Conservation (phyloP, 2,888 invertebrate species). For the Rotaria sp. region DNA sequence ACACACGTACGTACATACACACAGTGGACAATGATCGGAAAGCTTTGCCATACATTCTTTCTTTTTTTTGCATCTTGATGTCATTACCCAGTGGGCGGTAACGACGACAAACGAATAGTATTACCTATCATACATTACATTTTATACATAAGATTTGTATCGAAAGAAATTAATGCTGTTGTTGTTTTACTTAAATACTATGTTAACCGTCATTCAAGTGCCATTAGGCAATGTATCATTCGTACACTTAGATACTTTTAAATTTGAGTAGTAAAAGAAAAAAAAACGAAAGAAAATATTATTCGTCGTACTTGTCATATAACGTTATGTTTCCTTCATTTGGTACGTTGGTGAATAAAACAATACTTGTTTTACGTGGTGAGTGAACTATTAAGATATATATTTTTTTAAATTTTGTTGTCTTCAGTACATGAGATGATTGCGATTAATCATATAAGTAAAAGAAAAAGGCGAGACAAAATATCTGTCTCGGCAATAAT, state of each 20-base stretch:
- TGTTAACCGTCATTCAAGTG: background rate
- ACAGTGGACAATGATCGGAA: background rate
- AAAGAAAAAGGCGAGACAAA: background rate
- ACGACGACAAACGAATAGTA: constrained; percentile 5
- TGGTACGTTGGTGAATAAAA: background rate
- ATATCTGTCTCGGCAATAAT: background rate
- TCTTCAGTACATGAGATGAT: background rate
- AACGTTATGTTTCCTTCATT: background rate
- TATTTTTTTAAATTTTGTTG: too few species aligned
- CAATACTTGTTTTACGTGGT: background rate
- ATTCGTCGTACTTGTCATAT: background rate
- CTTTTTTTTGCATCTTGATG: background rate
- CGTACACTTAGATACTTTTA: background rate
- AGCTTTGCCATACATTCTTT: background rate
- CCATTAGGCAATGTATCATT: background rate
- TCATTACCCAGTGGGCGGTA: background rate
- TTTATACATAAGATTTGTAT: constrained; percentile 10
- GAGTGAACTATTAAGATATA: background rate
- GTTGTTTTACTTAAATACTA: constrained; percentile 3
- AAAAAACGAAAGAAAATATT: background rate
- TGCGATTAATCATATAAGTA: background rate
- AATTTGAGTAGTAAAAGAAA: background rate
- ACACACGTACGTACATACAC: background rate
- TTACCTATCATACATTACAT: background rate
- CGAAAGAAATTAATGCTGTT: constrained; percentile 17